Conservation (phyloP, 2,113 vertebrate species). For the Sceloporus tristichus region DNA sequence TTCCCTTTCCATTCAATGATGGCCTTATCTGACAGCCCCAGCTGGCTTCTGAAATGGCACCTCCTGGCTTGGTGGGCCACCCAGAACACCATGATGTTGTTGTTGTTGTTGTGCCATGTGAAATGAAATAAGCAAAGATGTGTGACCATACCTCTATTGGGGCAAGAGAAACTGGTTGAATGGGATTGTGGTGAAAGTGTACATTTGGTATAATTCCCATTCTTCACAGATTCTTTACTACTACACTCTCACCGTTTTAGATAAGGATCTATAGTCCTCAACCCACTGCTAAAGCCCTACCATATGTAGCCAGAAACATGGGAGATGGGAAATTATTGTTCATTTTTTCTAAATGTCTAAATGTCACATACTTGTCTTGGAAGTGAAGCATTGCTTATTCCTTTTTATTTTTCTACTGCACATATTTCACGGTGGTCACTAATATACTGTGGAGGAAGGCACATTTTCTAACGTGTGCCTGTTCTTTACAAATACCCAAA, state of each 20-base stretch:
- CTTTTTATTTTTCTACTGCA: constrained; percentile 32
- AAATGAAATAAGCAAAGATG: neutral
- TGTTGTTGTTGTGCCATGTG: neutral
- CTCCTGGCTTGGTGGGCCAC: too few species aligned
- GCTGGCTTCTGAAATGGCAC: too few species aligned
- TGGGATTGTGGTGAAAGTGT: neutral
- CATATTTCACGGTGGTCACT: constrained; percentile 35
- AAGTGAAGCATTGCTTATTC: neutral
- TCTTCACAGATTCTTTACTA: neutral
- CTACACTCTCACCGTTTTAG: neutral
- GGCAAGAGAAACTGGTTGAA: neutral
- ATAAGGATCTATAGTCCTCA: neutral
- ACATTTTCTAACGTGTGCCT: constrained; percentile 38
- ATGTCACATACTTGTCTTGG: neutral
- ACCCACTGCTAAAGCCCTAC: neutral
- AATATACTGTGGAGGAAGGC: constrained; percentile 35
- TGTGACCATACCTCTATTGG: neutral
- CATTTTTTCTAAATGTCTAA: too few species aligned
- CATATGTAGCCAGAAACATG: neutral
- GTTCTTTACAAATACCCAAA: neutral
- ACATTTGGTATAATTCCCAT: too few species aligned
- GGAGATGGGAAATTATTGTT: neutral
- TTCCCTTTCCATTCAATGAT: too few species aligned
- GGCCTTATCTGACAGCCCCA: too few species aligned
- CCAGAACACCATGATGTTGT: neutral